Conservation (phyloP, 2,113 vertebrate species). For the Leptobrachium leishanense region DNA sequence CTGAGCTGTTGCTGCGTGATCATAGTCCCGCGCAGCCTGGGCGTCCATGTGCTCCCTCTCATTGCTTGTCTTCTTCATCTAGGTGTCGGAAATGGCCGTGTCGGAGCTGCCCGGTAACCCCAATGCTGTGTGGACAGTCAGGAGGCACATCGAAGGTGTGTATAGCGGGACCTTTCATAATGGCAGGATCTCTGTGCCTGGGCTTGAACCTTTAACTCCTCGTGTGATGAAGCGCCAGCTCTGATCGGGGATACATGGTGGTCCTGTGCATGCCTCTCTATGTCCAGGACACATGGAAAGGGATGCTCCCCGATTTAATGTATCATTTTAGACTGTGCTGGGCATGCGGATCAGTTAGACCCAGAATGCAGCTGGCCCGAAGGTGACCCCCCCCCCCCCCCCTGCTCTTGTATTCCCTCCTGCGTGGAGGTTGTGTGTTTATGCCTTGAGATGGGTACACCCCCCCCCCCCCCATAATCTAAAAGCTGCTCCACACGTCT, state of each 20-base stretch:
- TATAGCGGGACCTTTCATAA: neutral
- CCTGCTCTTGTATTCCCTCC: too few species aligned
- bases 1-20: constrained; percentile 55
- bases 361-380: too few species aligned
- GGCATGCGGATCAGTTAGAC: too few species aligned
- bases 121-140: constrained; percentile 97
- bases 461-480: too few species aligned
- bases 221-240: neutral
- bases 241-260: neutral
- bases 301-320: too few species aligned
- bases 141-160: constrained; percentile 93
- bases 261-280: neutral
- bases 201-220: neutral
- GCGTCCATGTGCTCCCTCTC: constrained; percentile 38
- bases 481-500: too few species aligned
- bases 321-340: too few species aligned
- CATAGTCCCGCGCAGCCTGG: neutral
- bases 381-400: too few species aligned
- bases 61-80: constrained; percentile 47
- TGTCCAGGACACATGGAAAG: too few species aligned
- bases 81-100: constrained; percentile 99
- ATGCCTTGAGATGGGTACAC: too few species aligned
- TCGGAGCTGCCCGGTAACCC: constrained; percentile 98
- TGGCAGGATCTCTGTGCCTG: constrained; percentile 2
- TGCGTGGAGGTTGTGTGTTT: too few species aligned